These are phyloP conservation scores for Caenorhabditis sp. DNA, from an alignment of 2,888 invertebrate species.

Conservation along the genomic window DNA sequence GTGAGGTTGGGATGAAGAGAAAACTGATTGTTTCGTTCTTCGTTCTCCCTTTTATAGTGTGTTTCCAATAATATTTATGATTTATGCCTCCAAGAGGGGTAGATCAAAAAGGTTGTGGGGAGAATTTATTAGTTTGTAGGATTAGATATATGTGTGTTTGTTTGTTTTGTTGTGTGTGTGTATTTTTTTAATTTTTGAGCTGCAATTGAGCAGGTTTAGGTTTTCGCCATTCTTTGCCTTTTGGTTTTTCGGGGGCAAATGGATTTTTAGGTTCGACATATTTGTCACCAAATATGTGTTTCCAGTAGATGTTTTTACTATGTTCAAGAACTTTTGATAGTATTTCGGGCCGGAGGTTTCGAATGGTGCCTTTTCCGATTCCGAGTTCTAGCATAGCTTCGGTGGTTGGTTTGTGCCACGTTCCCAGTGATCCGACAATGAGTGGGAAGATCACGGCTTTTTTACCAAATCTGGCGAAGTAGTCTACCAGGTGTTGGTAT, in stretches of 20 bases:
- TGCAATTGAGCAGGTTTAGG: background rate
- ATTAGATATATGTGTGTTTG: no score
- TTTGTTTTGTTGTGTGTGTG: no score
- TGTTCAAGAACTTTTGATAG: background rate
- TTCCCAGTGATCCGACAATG: slow-evolving; percentile 4
- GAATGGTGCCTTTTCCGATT: background rate
- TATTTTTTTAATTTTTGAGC: no score
- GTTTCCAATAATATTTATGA: no score
- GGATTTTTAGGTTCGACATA: background rate
- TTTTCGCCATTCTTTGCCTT: background rate
- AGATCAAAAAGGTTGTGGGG: no score
- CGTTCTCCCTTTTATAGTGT: no score
- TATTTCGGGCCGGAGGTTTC: background rate
- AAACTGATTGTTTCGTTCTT: no score
- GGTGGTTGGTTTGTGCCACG: slow-evolving; percentile 3
- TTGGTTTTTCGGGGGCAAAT: background rate
- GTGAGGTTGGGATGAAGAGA: no score
- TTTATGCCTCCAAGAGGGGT: no score
- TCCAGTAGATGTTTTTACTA: slow-evolving; percentile 13
- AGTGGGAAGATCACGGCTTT: background rate
- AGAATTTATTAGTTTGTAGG: slow-evolving; percentile 72
- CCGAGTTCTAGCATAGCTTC: background rate
- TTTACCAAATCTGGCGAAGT: background rate
- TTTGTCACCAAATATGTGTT: slow-evolving; percentile 6
- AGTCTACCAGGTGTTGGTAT: slow-evolving; percentile 4